phyloP scores from a whole-genome alignment of 2,113 vertebrate species.

The Leptocoma aspasia region DNA sequence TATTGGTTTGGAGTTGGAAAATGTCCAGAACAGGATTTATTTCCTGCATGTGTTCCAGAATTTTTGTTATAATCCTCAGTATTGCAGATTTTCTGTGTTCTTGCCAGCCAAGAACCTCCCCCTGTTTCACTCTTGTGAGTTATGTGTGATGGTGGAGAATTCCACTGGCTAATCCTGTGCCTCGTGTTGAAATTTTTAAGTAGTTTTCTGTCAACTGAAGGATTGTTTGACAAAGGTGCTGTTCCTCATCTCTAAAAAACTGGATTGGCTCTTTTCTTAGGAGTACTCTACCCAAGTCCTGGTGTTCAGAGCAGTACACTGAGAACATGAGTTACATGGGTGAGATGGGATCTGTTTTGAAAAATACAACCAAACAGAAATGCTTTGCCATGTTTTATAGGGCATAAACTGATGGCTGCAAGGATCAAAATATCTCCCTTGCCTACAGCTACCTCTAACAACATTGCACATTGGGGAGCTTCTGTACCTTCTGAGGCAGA shows the following conservation, averaged over 20 bases:
- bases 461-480: background rate
- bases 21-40: background rate
- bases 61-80: background rate
- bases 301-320: background rate
- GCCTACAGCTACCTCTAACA: slow-evolving; percentile 3
- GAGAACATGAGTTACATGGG: background rate
- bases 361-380: background rate
- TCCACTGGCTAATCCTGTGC: background rate
- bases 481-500: slow-evolving; percentile 7
- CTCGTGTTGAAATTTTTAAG: background rate
- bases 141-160: background rate
- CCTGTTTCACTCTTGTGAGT: background rate
- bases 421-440: background rate
- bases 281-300: background rate
- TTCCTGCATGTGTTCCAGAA: background rate
- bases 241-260: background rate
- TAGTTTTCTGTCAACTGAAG: background rate
- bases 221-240: background rate
- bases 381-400: background rate
- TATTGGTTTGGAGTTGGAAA: background rate
- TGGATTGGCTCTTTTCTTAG: background rate
- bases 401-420: background rate
- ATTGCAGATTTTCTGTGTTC: background rate
- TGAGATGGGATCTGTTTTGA: background rate
- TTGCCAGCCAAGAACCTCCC: background rate